These are phyloP conservation scores for Eledona agricola DNA, from an alignment of 2,888 invertebrate genomes.

Conservation along the genomic window DNA sequence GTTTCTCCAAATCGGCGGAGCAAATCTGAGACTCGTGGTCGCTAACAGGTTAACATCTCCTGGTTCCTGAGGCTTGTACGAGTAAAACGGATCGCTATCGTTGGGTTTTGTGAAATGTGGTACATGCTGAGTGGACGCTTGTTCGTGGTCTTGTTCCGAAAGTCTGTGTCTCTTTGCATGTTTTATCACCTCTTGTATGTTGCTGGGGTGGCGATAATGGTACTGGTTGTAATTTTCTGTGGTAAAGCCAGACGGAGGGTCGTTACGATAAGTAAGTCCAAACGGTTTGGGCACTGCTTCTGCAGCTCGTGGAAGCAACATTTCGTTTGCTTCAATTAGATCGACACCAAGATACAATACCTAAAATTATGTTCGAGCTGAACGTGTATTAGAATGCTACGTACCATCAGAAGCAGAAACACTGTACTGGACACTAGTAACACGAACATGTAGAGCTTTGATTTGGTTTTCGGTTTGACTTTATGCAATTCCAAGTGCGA, in stretches of 20 bases:
- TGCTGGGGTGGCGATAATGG: slow-evolving; percentile 50
- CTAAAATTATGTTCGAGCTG: slow-evolving; percentile 3
- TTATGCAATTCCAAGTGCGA: slow-evolving; percentile 50
- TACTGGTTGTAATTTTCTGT: slow-evolving; percentile 43
- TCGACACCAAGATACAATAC: slow-evolving; percentile 12
- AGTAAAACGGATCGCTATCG: slow-evolving; percentile 72
- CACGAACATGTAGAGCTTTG: slow-evolving; percentile 38
- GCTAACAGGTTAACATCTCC: slow-evolving; percentile 79
- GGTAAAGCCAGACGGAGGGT: slow-evolving; percentile 51
- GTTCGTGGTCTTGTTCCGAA: slow-evolving; percentile 3
- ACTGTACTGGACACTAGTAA: slow-evolving; percentile 39
- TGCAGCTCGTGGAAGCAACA: neutral
- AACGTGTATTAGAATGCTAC: slow-evolving; percentile 31
- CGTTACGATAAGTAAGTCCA: slow-evolving; percentile 47
- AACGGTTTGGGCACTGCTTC: slow-evolving; percentile 48
- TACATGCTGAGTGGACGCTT: slow-evolving; percentile 2
- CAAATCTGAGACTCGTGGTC: slow-evolving; percentile 63
- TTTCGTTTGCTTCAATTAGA: neutral
- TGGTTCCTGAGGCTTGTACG: slow-evolving; percentile 76
- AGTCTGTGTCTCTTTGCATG: slow-evolving; percentile 38
- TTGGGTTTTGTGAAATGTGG: slow-evolving; percentile 6
- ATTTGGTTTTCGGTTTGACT: slow-evolving; percentile 39
- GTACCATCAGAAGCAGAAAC: slow-evolving; percentile 47
- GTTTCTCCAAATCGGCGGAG: slow-evolving; percentile 56
- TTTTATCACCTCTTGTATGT: slow-evolving; percentile 57